Conservation (phyloP, 2,888 invertebrate species). For the Oeneis ivallda region DNA sequence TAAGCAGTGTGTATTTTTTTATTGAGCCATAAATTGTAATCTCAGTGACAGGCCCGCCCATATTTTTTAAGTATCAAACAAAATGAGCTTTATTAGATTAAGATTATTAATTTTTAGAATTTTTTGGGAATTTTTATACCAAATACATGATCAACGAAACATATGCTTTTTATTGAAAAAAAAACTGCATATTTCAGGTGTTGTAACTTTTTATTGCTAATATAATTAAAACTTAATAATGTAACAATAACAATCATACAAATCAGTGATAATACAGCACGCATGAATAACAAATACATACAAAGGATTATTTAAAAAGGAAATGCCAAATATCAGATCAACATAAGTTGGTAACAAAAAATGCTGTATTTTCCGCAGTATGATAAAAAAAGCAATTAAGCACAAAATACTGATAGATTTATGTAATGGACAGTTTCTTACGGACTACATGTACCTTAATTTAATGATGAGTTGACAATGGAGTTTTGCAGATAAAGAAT, state of each 20-base stretch:
- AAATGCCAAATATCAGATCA: conserved; percentile 16
- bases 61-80: conserved; percentile 45
- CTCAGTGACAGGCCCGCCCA: conserved; percentile 28
- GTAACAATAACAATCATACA: conserved; percentile 5
- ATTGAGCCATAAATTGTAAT: background rate
- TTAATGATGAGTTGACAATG: too few relatives aligned
- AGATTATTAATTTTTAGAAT: conserved; percentile 53
- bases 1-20: too few relatives aligned
- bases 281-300: background rate
- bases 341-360: background rate
- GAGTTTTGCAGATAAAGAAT: too few relatives aligned
- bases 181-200: conserved; percentile 51
- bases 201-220: conserved; percentile 52
- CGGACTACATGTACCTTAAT: too few relatives aligned
- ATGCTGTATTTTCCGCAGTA: background rate
- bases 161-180: conserved; percentile 36
- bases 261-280: background rate
- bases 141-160: conserved; percentile 63
- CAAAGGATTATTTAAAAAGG: background rate
- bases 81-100: conserved; percentile 71
- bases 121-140: conserved; percentile 74
- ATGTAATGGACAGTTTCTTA: too few relatives aligned
- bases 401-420: too few relatives aligned
- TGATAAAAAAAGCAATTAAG: too few relatives aligned
- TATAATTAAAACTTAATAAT: conserved; percentile 14